A percentile compares a stretch with the other conserved stretches of the same genome.
phyloP scores from a whole-genome alignment of 2,888 invertebrate species.

The Pristionchus exspectatus region DNA sequence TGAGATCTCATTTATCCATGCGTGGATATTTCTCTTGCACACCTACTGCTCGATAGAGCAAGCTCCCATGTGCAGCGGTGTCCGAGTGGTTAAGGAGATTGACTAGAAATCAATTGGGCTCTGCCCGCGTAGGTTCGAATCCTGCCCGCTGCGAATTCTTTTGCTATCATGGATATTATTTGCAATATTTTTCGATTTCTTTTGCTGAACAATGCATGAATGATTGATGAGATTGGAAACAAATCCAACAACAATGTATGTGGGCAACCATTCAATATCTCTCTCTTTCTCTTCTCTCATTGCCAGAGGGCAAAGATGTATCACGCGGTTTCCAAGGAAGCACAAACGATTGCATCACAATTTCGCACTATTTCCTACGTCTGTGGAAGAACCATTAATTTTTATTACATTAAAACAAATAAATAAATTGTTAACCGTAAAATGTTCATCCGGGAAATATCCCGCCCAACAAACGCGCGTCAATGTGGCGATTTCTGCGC shows the following conservation, averaged over 20 bases:
- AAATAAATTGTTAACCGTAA: background rate
- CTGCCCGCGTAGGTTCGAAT: conserved; percentile 73
- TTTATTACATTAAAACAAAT: too few relatives aligned
- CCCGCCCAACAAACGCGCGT: background rate
- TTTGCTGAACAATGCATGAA: background rate
- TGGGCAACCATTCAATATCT: too few relatives aligned
- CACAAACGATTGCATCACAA: too few relatives aligned
- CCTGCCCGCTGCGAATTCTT: conserved; percentile 61
- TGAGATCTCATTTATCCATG: background rate
- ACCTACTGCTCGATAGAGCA: background rate
- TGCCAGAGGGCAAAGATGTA: background rate
- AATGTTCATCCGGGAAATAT: background rate
- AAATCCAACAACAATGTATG: background rate
- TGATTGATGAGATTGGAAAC: background rate
- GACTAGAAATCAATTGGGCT: conserved; percentile 75
- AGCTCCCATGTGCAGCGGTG: conserved; percentile 53
- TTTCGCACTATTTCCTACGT: too few relatives aligned
- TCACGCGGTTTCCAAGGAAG: background rate
- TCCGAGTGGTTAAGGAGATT: conserved; percentile 74
- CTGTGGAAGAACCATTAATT: too few relatives aligned
- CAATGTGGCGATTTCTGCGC: background rate
- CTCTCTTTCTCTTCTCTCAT: background rate
- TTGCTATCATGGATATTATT: background rate
- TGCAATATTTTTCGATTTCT: background rate
- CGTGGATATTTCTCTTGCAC: background rate